Base-by-base conservation (phyloP, 2,888 invertebrate species). In the Hofmannophila pseudospretella region DNA sequence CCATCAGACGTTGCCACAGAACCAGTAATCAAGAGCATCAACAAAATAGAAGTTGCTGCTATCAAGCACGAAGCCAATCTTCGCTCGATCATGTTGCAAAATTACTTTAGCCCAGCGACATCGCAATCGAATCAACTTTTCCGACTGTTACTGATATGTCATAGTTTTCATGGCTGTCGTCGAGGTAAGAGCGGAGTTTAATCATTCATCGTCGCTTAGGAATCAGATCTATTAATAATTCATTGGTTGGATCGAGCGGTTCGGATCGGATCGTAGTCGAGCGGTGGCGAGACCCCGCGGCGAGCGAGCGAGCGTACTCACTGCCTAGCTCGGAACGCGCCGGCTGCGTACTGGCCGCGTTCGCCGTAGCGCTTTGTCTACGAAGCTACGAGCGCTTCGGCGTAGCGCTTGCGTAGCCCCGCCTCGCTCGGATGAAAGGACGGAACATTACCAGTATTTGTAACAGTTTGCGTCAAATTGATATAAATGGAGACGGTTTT, bases 391-490 rank as follows among this genome's bases (percentile, higher is more conserved):
- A 47, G 45, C 49, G 45, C 51, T 54, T 56, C 61, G 64, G 49
- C 67, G 64, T 56, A 60, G 85, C 85, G 85, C 85, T 76, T 77
- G 86, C 86, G 85, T 86, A 77, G 79, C 81, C 67, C 82, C 81
- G 78, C 82, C 81, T 81, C 75, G 72, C 70, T 75, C 74, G 64
- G 72, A 78, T 77, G 74, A 82, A 82, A 84, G 77, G 80, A 81
- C 79, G 73, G 79, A 79, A 84, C 84, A 84, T 85, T 82, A 76
- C 82, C 82, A 85, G 85, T 86, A 85, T 86, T 86, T 85, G 85
- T 85, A 85, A 84, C 85, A 84, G 84, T 85, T 86, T 85, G 84
- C 82, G 80, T 85, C 85, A 86, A 86, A 86, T 86, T 86, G 85
- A 86, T 85, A 86, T 86, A 85, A 86, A 85, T 86, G 84, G 82